Base-by-base conservation (phyloP, 2,797 vertebrate genomes). In the Hephaestus fuliginosus region DNA sequence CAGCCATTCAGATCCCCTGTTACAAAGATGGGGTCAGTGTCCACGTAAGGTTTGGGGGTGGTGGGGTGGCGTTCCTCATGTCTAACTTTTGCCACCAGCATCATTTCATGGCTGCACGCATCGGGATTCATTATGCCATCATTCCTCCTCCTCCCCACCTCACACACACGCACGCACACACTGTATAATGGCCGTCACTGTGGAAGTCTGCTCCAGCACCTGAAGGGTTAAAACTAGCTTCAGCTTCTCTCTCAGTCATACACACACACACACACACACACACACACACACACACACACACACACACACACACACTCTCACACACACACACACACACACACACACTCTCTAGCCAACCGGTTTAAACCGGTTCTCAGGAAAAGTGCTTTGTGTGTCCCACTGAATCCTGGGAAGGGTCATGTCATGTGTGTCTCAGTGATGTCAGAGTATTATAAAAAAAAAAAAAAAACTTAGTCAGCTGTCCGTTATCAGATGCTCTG, bases 341-440 rank as follows among this genome's bases (percentile, higher is more conserved):
- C 89, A 88, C 91, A 87, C 30, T 3, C 3, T 33, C 95, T 87
- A 91, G 91, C 85, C 92, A 89, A 96, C 97, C 95, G 94, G 97
- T 97, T 97, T 95, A 96, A 96, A 96, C 97, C 93, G 95, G 97
- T 98, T 98, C 96, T 96, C 95, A 94, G 96, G 96, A 97, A 97
- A 97, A 96, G 96, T 97, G 97, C 97, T 95, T 98, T 97, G 97
- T 98, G 95, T 97, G 94, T 96, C 97, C 93, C 91, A 95, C 90
- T 96, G 97, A 96, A 98, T 98, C 95, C 96, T 97, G 97, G 97
- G 97, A 98, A 97, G 96, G 97, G 97, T 98, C 97, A 97, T 97
- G 97, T 97, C 97, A 97, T 98, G 96, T 97, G 96, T 96, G 96
- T 96, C 95, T 96, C 93, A 93, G 91, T 97, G 96, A 98, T 97